phyloP scores from a whole-genome alignment of 2,797 vertebrate species.

The Danio tinwini region DNA sequence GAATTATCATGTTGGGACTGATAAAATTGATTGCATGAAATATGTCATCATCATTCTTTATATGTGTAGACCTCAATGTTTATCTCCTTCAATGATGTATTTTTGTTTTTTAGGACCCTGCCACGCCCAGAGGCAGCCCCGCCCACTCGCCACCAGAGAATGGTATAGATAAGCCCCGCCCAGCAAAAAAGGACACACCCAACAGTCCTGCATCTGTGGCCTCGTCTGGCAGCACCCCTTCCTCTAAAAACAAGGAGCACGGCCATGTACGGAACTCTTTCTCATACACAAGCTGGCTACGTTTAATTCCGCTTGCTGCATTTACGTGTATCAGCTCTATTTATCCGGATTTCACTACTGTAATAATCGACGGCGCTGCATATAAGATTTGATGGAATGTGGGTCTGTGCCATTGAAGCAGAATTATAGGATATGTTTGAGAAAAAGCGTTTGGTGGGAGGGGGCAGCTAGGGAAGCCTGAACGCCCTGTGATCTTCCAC shows the following conservation, averaged over 20 bases:
- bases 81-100: background rate
- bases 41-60: background rate
- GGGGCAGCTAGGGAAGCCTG: conserved; percentile 69
- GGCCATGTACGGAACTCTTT: conserved; percentile 88
- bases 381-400: conserved; percentile 22
- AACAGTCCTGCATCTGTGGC: conserved; percentile 97
- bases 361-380: background rate
- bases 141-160: conserved; percentile 97
- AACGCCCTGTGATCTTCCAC: conserved; percentile 50
- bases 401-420: conserved; percentile 16
- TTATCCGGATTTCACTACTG: background rate
- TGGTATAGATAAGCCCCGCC: conserved; percentile 94
- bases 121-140: conserved; percentile 94
- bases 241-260: conserved; percentile 99
- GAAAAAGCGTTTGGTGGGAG: conserved; percentile 58
- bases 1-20: background rate
- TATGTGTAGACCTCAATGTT: background rate
- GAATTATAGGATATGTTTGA: conserved; percentile 39
- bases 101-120: conserved; percentile 84
- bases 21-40: background rate
- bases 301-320: background rate
- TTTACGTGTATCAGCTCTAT: conserved; percentile 15
- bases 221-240: conserved; percentile 97
- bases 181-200: conserved; percentile 96
- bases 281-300: background rate